phyloP scores from a whole-genome alignment of 1,140 invertebrate species.

The Sminthurides bifidus region DNA sequence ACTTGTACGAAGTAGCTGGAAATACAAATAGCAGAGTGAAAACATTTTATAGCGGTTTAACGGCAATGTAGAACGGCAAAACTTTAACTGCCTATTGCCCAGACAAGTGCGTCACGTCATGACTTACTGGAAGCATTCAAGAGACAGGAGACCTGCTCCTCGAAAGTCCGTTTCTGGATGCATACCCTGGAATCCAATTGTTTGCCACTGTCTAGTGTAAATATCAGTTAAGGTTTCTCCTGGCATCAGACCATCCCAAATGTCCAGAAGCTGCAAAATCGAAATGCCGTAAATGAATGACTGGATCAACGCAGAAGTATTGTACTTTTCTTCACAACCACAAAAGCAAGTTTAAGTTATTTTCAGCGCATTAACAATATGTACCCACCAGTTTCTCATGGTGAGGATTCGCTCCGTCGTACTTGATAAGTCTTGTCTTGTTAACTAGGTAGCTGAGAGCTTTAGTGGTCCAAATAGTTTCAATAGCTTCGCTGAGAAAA shows the following conservation, averaged over 20 bases:
- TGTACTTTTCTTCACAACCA: too few species aligned
- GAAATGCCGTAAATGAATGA: background rate
- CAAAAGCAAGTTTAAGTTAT: too few species aligned
- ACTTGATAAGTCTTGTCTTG: background rate
- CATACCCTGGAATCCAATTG: slow-evolving; percentile 92
- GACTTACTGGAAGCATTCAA: slow-evolving; percentile 75
- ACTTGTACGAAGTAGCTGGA: slow-evolving; percentile 55
- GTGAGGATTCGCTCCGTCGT: background rate
- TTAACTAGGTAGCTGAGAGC: background rate
- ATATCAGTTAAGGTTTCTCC: slow-evolving; percentile 52
- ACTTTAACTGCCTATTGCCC: background rate
- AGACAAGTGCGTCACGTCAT: background rate
- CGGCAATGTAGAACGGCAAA: background rate
- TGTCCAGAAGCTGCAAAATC: slow-evolving; percentile 47
- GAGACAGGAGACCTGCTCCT: slow-evolving; percentile 90
- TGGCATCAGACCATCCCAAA: slow-evolving; percentile 71
- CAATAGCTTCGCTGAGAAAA: background rate
- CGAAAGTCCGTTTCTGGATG: slow-evolving; percentile 96
- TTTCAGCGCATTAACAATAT: background rate
- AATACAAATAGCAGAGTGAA: too few species aligned
- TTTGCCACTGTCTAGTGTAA: slow-evolving; percentile 83
- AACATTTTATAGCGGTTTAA: background rate
- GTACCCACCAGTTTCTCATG: background rate
- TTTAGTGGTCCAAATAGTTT: slow-evolving; percentile 1
- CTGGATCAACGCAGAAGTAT: background rate